Evolutionary conservation across 2,797 vertebrate species (phyloP).

Genomic region (Rachycentron canadum): DNA sequence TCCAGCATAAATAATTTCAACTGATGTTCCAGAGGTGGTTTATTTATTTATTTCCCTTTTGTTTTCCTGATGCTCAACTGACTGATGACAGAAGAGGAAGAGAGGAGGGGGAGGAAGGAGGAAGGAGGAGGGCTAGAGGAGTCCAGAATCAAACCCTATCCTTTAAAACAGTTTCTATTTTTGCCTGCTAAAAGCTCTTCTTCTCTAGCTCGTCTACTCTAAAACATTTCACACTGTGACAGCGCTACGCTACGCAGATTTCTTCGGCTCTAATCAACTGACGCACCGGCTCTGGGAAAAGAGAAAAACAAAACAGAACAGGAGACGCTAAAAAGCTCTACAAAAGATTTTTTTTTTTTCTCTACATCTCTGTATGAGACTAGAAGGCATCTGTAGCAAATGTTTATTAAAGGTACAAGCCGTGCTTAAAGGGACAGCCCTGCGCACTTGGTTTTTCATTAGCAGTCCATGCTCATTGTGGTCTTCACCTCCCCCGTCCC

Average conservation of each 20-base stretch:
- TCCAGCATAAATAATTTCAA: conserved; percentile 9
- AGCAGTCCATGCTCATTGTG: conserved; percentile 39
- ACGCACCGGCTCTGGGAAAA: conserved; percentile 32
- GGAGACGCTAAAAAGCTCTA: conserved; percentile 64
- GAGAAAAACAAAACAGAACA: conserved; percentile 37
- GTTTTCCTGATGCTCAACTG: conserved; percentile 22
- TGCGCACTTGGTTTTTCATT: conserved; percentile 30
- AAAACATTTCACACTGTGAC: conserved; percentile 47
- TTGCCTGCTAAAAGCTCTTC: conserved; percentile 63
- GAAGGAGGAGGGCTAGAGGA: background rate
- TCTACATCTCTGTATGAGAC: conserved; percentile 55
- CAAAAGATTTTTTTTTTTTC: conserved; percentile 31
- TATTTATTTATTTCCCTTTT: conserved; percentile 15
- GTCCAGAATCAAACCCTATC: conserved; percentile 34
- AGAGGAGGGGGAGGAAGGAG: background rate
- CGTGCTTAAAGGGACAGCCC: conserved; percentile 79
- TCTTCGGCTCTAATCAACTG: conserved; percentile 47
- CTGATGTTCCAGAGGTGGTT: background rate
- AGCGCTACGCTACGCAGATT: conserved; percentile 50
- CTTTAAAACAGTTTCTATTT: conserved; percentile 57
- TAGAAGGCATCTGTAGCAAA: conserved; percentile 79
- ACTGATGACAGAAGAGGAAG: conserved; percentile 34
- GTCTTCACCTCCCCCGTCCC: conserved; percentile 4
- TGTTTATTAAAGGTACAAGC: conserved; percentile 83
- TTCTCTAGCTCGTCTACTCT: conserved; percentile 46